Evolutionary conservation across 2,113 vertebrate genomes (phyloP).

Genomic region (Psittacara wagleri): DNA sequence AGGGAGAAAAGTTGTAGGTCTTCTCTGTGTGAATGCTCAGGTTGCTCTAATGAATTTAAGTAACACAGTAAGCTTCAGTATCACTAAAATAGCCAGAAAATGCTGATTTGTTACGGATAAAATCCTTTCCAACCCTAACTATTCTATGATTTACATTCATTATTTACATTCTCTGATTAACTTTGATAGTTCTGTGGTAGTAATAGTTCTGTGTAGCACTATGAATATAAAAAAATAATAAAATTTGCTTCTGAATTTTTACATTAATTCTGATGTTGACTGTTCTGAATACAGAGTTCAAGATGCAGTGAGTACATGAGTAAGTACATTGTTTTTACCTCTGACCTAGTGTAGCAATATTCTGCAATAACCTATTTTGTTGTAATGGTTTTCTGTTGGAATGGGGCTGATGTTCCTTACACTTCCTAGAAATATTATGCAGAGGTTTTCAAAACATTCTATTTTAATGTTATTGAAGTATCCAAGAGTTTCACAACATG

Average conservation of each 20-base stretch:
- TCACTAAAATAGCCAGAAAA: background rate
- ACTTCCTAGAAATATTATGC: conserved; percentile 65
- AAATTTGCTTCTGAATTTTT: conserved; percentile 15
- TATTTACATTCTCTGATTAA: background rate
- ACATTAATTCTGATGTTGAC: background rate
- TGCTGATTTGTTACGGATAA: background rate
- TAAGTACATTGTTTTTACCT: conserved; percentile 46
- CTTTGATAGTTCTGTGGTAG: background rate
- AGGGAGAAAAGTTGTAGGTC: background rate
- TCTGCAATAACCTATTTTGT: conserved; percentile 25
- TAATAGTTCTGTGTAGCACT: background rate
- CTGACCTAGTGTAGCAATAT: conserved; percentile 27
- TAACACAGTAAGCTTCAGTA: rapidly evolving
- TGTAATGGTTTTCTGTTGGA: conserved; percentile 37
- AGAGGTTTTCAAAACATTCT: conserved; percentile 48
- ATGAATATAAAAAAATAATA: background rate
- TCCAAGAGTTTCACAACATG: conserved; percentile 31
- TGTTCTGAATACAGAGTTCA: conserved; percentile 54
- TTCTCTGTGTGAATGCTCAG: background rate
- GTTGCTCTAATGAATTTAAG: background rate
- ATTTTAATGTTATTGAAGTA: conserved; percentile 1
- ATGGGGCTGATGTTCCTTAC: background rate
- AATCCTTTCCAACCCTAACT: no score
- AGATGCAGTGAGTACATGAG: background rate
- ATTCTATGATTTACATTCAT: background rate